Evolutionary conservation across 2,113 vertebrate genomes (phyloP).

Genomic region (Isichthys henryi): DNA sequence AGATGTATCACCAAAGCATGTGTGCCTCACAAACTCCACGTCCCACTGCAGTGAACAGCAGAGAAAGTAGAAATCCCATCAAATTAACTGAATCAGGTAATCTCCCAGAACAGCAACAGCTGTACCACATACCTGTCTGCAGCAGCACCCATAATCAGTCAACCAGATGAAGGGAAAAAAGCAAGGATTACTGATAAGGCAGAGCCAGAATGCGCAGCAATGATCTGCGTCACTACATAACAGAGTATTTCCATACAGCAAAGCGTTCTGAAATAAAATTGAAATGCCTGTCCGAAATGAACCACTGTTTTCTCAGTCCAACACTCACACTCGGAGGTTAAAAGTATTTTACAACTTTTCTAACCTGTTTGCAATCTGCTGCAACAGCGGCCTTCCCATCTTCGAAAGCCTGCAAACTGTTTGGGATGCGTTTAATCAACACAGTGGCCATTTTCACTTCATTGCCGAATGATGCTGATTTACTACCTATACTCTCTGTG

Average conservation of each 20-base stretch:
- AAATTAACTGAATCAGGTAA: neutral
- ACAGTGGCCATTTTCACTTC: neutral
- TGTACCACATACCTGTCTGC: neutral
- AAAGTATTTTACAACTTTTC: neutral
- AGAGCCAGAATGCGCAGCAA: neutral
- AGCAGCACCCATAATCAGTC: neutral
- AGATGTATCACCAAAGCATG: neutral
- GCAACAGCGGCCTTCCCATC: neutral
- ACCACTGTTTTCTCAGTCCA: neutral
- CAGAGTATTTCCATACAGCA: neutral
- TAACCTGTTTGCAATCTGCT: neutral
- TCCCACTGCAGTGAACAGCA: neutral
- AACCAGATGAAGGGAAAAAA: neutral
- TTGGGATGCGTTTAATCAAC: neutral
- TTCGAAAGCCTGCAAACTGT: neutral
- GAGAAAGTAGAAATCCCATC: neutral
- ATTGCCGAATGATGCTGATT: neutral
- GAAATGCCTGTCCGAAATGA: neutral
- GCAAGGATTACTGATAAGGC: neutral
- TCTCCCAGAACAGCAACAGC: neutral
- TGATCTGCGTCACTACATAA: neutral
- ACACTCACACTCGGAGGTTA: neutral
- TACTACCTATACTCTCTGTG: neutral
- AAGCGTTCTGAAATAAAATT: neutral
- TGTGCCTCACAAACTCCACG: neutral